Percentiles rank a stretch among this genome's conserved stretches.
Conservation (phyloP, 2,113 vertebrate genomes). For the Orthonyx spaldingii region DNA sequence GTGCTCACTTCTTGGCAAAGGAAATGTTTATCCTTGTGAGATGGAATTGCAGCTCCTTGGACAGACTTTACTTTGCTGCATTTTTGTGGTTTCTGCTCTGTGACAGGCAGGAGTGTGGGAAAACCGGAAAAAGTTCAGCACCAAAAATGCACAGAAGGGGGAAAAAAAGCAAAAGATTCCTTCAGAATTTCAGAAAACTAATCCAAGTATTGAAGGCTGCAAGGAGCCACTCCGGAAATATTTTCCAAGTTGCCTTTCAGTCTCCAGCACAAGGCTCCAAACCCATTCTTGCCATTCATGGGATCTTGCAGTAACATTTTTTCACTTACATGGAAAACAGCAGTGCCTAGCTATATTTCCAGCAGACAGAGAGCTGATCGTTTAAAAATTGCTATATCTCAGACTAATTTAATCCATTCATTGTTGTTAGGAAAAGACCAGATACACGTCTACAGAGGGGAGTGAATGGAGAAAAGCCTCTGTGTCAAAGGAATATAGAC, state of each 20-base stretch:
- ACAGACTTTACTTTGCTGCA: slow-evolving; percentile 85
- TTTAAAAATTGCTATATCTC: neutral
- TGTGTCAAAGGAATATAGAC: neutral
- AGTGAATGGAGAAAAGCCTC: neutral
- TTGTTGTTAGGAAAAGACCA: neutral
- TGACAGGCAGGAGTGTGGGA: slow-evolving; percentile 97
- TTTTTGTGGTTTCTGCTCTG: slow-evolving; percentile 92
- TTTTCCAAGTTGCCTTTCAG: slow-evolving; percentile 74
- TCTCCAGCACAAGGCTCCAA: slow-evolving; percentile 49
- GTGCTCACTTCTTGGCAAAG: slow-evolving; percentile 78
- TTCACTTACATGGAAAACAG: slow-evolving; percentile 49
- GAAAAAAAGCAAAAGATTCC: slow-evolving; percentile 75
- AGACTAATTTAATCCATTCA: neutral
- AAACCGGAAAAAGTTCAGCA: slow-evolving; percentile 91
- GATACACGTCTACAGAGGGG: neutral
- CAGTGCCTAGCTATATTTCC: neutral
- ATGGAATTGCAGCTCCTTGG: slow-evolving; percentile 86
- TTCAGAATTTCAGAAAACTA: slow-evolving; percentile 74
- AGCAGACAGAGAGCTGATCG: neutral
- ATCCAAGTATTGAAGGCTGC: slow-evolving; percentile 73
- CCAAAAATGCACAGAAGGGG: slow-evolving; percentile 86
- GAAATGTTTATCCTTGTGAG: slow-evolving; percentile 82
- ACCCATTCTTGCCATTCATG: slow-evolving; percentile 60
- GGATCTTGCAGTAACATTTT: slow-evolving; percentile 50
- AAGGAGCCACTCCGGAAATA: slow-evolving; percentile 77